These are phyloP conservation scores for Pseudomyrmex dendroicus DNA, from an alignment of 1,140 invertebrate genomes.

Conservation along the genomic window DNA sequence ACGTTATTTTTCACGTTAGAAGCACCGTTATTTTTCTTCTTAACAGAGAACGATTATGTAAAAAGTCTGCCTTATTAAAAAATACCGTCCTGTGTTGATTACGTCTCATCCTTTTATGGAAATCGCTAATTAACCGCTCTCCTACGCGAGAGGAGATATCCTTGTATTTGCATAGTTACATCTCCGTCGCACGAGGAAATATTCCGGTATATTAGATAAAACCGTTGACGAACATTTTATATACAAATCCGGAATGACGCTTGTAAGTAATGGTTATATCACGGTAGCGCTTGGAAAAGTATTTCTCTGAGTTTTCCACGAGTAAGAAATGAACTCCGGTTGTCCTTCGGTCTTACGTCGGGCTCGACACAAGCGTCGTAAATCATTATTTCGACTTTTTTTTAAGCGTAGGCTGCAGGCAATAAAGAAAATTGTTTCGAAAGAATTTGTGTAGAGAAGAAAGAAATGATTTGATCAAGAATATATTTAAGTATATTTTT, in stretches of 20 bases:
- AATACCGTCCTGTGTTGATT: not conserved
- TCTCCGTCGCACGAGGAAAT: constrained; percentile 8
- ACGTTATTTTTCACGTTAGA: constrained; percentile 33
- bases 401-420: not conserved
- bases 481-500: too few relatives aligned
- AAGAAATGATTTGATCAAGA: not conserved
- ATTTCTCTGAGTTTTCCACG: not conserved
- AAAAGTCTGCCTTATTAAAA: constrained; percentile 37
- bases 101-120: not conserved
- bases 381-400: not conserved
- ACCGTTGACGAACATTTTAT: not conserved
- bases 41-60: constrained; percentile 44
- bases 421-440: not conserved
- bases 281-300: not conserved
- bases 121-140: constrained; percentile 36
- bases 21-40: constrained; percentile 22
- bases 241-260: not conserved
- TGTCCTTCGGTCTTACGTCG: not conserved
- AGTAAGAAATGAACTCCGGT: not conserved
- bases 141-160: not conserved
- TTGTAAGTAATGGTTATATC: not conserved
- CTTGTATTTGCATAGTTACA: constrained; percentile 24
- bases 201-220: not conserved
- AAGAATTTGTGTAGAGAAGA: not conserved
- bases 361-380: not conserved